Conservation (phyloP, 2,888 invertebrate genomes). For the Alloscopus bannaensis region DNA sequence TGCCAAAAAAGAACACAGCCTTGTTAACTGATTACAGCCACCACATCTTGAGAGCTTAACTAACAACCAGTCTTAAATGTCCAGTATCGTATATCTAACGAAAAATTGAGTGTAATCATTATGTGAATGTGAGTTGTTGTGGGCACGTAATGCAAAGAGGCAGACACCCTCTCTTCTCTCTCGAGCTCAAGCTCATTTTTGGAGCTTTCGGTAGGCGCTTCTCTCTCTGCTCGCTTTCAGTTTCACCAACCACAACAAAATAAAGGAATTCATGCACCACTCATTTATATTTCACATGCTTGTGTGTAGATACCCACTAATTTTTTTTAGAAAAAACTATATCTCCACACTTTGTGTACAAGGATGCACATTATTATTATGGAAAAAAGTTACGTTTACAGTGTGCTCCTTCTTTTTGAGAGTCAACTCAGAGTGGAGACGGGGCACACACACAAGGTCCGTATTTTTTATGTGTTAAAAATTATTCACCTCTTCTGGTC, state of each 20-base stretch:
- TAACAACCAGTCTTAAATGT: conserved; percentile 11
- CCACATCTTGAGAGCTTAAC: neutral
- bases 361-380: neutral
- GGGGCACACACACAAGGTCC: neutral
- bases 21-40: conserved; percentile 41
- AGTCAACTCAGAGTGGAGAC: neutral
- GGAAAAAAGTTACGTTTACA: too few relatives aligned
- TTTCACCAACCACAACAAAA: conserved; percentile 5
- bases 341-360: neutral
- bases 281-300: neutral
- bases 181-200: neutral
- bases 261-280: neutral
- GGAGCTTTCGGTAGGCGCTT: conserved; percentile 13
- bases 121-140: neutral
- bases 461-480: neutral
- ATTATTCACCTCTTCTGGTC: conserved; percentile 15
- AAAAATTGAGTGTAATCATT: neutral
- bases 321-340: neutral
- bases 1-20: neutral
- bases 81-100: neutral
- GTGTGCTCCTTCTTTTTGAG: neutral
- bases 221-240: conserved; percentile 20
- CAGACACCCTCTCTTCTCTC: neutral
- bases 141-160: neutral
- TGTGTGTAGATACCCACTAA: neutral